Evolutionary conservation across 2,113 vertebrate species (phyloP).

Genomic region (Ginglymostoma cirratum): DNA sequence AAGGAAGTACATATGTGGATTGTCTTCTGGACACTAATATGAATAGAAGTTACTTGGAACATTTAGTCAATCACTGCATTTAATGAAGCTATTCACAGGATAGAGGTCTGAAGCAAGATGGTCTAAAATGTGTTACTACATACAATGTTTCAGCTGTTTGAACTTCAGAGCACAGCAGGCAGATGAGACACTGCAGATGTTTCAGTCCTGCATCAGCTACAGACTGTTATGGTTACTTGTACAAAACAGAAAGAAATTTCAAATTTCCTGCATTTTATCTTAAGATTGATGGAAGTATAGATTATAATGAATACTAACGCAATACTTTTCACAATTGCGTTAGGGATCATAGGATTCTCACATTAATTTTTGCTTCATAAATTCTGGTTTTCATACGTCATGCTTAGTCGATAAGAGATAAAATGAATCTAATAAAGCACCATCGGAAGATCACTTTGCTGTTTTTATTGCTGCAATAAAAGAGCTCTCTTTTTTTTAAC

Average conservation of each 20-base stretch:
- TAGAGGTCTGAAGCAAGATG: neutral
- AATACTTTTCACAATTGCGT: slow-evolving; percentile 55
- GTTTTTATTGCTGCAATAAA: slow-evolving; percentile 55
- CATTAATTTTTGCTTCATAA: slow-evolving; percentile 57
- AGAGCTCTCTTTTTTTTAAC: slow-evolving; percentile 52
- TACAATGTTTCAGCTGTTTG: slow-evolving; percentile 41
- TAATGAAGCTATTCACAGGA: neutral
- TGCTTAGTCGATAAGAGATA: slow-evolving; percentile 53
- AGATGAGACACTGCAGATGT: slow-evolving; percentile 41
- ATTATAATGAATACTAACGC: slow-evolving; percentile 54
- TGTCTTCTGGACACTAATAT: neutral
- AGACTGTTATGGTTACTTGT: slow-evolving; percentile 62
- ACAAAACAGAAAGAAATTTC: slow-evolving; percentile 45
- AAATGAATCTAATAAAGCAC: slow-evolving; percentile 58
- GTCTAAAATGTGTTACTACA: neutral
- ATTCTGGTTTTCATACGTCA: slow-evolving; percentile 55
- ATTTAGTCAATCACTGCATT: neutral
- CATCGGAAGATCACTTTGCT: slow-evolving; percentile 55
- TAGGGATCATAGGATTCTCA: slow-evolving; percentile 45
- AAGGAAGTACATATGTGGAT: neutral
- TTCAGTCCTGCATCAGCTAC: slow-evolving; percentile 38
- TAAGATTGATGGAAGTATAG: slow-evolving; percentile 59
- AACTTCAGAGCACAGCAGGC: slow-evolving; percentile 43
- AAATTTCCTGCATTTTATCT: slow-evolving; percentile 69
- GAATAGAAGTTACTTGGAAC: neutral